A percentile compares a stretch with the other conserved stretches of the same genome.
phyloP scores from a whole-genome alignment of 2,888 invertebrate species.

The Caenorhabditis sp. region DNA sequence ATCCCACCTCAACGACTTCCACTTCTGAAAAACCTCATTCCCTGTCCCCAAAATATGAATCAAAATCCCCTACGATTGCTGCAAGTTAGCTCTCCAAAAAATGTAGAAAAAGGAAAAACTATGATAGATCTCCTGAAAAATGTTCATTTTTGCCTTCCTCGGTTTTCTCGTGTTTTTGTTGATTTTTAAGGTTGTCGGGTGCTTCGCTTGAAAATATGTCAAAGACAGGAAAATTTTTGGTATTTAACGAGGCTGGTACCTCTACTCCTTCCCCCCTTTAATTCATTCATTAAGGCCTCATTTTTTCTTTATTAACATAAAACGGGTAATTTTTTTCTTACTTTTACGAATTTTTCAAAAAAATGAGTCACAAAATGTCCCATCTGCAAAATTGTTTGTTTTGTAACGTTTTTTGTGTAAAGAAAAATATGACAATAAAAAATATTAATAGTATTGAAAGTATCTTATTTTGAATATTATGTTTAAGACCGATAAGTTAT shows the following conservation, averaged over 20 bases:
- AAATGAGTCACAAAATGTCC: background rate
- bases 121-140: background rate
- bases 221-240: constrained; percentile 11
- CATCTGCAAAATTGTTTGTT: background rate
- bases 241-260: constrained; percentile 28
- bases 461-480: background rate
- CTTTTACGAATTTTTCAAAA: background rate
- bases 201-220: constrained; percentile 3
- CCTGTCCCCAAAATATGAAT: background rate
- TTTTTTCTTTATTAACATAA: background rate
- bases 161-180: constrained; percentile 8
- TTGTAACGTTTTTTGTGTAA: constrained; percentile 1
- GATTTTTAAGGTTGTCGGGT: constrained; percentile 4
- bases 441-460: background rate
- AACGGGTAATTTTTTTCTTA: background rate
- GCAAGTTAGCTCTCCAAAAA: constrained; percentile 10
- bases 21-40: background rate
- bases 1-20: constrained; percentile 2
- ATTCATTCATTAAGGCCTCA: background rate
- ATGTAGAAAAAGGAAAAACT: background rate
- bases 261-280: constrained; percentile 1
- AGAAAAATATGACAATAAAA: background rate
- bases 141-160: background rate
- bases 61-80: constrained; percentile 9
- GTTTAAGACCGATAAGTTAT: background rate